Evolutionary conservation across 1,140 invertebrate species (phyloP), one percentile per base, ranked within the genome.

Genomic region (Bathynomus jamesi): DNA sequence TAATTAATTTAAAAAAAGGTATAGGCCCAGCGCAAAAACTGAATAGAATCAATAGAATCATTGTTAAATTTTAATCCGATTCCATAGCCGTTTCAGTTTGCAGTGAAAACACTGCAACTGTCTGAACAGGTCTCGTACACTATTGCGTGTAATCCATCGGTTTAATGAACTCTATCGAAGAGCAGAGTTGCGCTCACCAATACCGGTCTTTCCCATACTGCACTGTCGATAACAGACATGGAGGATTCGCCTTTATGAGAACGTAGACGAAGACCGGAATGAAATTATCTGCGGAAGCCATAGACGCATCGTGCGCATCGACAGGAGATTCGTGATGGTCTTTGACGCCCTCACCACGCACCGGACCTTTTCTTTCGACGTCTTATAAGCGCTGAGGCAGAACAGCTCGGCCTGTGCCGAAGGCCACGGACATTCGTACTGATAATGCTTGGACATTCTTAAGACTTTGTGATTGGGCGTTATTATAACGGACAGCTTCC

Each of bases 191-290:
- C n/a, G 40, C 21, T 21, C 40, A 53, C 40, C 40, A 53, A 67
- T 30, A 28, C n/a, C 63, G 27, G 31, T 28, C n/a, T 28, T 53
- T 10, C 25, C 17, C 61, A 24, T 63, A 78, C 76, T 64, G 25
- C 17, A 28, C 25, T 64, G 13, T 64, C 21, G 2, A 5, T 17
- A 5, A 21, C 13, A 53, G 40, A 53, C 40, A 11, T 21, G 40
- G 32, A 17, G 40, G 40, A 21, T 53, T 40, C 40, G 40, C 91
- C 87, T 95, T 96, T 73, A 99, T 94, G 67, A 99, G 89, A 66
- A 99, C 93, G 83, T 92, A 98, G 40, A 99, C 95, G 60, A 99
- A 86, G 25, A 98, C 94, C 11, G 97, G 97, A 79, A 95, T 92
- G 77, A 99, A 88, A 85, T 99, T 96, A 83, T 99, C 97, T 2